Evolutionary conservation across 2,888 invertebrate genomes (phyloP).

Genomic region (Chesias legatella): DNA sequence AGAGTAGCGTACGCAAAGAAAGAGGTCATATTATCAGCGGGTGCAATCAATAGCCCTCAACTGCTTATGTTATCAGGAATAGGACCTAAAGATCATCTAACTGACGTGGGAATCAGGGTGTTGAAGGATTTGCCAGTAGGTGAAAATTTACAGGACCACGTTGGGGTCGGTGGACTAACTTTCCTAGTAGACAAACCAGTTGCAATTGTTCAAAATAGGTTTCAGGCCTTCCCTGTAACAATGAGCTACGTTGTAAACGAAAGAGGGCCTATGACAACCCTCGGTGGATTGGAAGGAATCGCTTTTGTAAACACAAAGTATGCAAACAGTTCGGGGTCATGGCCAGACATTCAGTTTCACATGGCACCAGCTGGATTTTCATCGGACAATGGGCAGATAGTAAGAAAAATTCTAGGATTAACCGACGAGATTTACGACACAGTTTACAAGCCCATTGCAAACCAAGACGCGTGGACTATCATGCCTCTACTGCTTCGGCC

Average conservation of each 20-base stretch:
- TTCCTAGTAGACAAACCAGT: constrained; percentile 91
- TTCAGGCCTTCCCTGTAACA: constrained; percentile 88
- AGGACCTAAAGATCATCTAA: constrained; percentile 86
- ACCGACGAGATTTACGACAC: constrained; percentile 90
- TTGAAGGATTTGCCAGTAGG: constrained; percentile 88
- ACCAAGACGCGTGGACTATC: constrained; percentile 90
- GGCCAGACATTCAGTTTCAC: constrained; percentile 95
- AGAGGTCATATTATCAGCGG: constrained; percentile 93
- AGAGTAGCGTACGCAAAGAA: constrained; percentile 87
- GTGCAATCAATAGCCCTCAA: constrained; percentile 95
- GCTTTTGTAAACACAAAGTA: constrained; percentile 93
- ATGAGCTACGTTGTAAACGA: constrained; percentile 89
- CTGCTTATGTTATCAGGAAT: constrained; percentile 94
- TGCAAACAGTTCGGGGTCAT: constrained; percentile 87
- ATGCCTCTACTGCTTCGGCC: constrained; percentile 92
- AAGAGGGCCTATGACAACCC: constrained; percentile 91
- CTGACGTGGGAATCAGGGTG: constrained; percentile 85
- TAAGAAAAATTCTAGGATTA: constrained; percentile 88
- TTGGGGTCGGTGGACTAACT: constrained; percentile 90
- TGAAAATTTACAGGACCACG: constrained; percentile 93
- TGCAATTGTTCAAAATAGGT: constrained; percentile 88
- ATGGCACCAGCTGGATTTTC: constrained; percentile 95
- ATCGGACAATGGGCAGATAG: constrained; percentile 88
- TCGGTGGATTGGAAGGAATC: constrained; percentile 93
- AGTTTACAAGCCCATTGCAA: constrained; percentile 89